Conservation (phyloP, 2,888 invertebrate genomes). For the Aphrophora alni region DNA sequence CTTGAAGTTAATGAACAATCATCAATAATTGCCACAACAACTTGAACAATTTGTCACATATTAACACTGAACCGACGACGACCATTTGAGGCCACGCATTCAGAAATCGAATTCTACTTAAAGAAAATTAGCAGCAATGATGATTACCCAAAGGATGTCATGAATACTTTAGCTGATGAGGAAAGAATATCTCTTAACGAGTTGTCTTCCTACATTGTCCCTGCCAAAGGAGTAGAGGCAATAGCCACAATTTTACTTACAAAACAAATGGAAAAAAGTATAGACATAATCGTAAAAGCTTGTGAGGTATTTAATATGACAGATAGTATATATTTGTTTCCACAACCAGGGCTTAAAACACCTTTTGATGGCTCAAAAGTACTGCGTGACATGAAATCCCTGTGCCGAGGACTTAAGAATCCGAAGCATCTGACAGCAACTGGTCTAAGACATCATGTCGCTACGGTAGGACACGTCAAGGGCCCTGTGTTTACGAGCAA, state of each 20-base stretch:
- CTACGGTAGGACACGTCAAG: background rate
- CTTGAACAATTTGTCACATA: constrained; percentile 19
- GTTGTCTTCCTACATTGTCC: constrained; percentile 1
- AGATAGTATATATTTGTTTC: constrained; percentile 10
- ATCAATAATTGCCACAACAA: background rate
- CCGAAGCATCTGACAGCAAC: background rate
- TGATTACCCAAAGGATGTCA: background rate
- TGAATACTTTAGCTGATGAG: background rate
- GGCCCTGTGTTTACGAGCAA: constrained; percentile 6
- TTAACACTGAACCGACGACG: background rate
- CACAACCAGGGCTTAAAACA: background rate
- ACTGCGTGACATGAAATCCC: background rate
- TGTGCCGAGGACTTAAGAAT: constrained; percentile 7
- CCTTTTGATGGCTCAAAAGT: constrained; percentile 6
- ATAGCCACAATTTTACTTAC: constrained; percentile 11
- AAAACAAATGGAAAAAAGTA: background rate
- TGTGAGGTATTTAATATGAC: background rate
- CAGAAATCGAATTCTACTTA: constrained; percentile 11
- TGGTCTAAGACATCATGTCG: constrained; percentile 16
- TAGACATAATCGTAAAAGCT: background rate
- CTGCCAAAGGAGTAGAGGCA: constrained; percentile 14
- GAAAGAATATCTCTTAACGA: constrained; percentile 7
- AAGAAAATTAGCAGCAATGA: background rate
- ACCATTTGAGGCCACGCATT: constrained; percentile 10
- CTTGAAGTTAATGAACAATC: no score